Evolutionary conservation across 1,140 invertebrate species (phyloP), one percentile per base, ranked within the genome.

Genomic region (Drosophila tristis): DNA sequence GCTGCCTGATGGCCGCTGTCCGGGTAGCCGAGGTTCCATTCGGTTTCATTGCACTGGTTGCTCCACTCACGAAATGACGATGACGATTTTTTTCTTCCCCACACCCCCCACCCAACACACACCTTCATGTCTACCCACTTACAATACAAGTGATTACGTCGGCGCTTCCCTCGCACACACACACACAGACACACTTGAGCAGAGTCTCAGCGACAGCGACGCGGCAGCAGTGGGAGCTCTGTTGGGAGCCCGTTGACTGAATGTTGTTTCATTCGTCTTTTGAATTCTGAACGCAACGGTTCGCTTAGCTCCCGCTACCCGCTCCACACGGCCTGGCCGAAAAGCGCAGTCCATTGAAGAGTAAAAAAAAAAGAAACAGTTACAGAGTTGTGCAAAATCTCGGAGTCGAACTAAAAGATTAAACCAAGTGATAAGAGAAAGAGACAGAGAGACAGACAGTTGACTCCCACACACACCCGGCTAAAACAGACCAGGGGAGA

Each of bases 201-300:
- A 48, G 15, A 35, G 15, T 26, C 39, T 42, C 64, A 53, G 67
- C 80, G 70, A 42, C 71, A 55, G 67, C 72, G 72, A 44, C 66
- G 71, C 66, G 71, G 62, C 49, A 59, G 58, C 74, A 61, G 68
- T 74, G 73, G 45, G 78, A 80, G 79, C 72, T 87, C 71, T 87
- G 80, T 45, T 90, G 76, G 78, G 66, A 80, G 80, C 68, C 71
- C 57, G 63, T 60, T 43, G 74, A 64, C 66, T 73, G 66, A 75
- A 72, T 70, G 70, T 61, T 79, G 79, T 91, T 71, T 91, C 90
- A 91, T 91, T 91, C 90, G 90, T 87, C 90, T 91, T 74, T 91
- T 84, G 89, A 91, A 87, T 90, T 90, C 81, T 76, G 85, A 91
- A 90, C 79, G 62, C 73, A 72, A 78, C 89, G 89, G 90, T 91